These are phyloP conservation scores for Lepisosteus oculatus DNA, from an alignment of 2,113 vertebrate species.

Conservation along the genomic window DNA sequence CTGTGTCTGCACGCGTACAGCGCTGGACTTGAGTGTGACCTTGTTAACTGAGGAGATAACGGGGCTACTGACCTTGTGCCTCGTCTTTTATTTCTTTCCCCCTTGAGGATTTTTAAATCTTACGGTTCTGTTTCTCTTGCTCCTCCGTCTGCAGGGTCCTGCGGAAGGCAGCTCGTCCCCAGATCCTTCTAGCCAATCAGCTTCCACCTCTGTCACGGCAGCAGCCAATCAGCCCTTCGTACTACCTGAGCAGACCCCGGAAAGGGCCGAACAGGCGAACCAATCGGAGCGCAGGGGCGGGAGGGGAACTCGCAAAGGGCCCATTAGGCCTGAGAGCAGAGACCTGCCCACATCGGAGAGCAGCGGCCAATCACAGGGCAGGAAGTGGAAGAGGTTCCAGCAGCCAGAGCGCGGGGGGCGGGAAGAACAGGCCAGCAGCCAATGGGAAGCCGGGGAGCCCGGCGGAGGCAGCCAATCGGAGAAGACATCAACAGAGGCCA, in stretches of 20 bases:
- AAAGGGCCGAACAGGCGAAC: conserved; percentile 4
- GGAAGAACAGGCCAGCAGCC: conserved; percentile 22
- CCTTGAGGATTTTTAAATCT: background rate
- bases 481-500: background rate
- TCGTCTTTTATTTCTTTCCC: background rate
- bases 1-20: background rate
- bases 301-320: background rate
- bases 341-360: conserved; percentile 36
- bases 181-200: background rate
- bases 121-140: background rate
- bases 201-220: conserved; percentile 12
- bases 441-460: conserved; percentile 19
- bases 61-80: background rate
- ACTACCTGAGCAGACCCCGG: background rate
- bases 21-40: background rate
- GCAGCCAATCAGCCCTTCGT: conserved; percentile 5
- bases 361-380: conserved; percentile 16
- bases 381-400: background rate
- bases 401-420: conserved; percentile 35
- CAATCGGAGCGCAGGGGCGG: conserved; percentile 30
- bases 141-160: conserved; percentile 33
- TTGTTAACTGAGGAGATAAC: background rate
- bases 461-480: conserved; percentile 13
- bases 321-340: conserved; percentile 24
- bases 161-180: conserved; percentile 37